A percentile compares a stretch with the other conserved stretches of the same genome.
Conservation (phyloP, 2,888 invertebrate genomes). For the Drosophila mayaguana region DNA sequence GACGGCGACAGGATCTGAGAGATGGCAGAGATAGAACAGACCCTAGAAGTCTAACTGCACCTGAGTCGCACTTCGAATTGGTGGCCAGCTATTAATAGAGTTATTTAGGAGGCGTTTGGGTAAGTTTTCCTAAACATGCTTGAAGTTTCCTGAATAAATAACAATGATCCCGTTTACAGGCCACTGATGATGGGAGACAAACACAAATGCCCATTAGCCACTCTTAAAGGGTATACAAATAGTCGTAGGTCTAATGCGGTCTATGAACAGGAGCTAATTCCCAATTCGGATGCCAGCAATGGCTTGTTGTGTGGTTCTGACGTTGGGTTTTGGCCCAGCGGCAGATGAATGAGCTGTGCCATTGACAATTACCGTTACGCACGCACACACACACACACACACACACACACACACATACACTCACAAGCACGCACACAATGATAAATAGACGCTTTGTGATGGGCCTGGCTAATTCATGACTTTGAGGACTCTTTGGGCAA, state of each 20-base stretch:
- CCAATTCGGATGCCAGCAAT: slow-evolving; percentile 35
- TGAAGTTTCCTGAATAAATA: background rate
- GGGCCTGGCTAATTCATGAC: slow-evolving; percentile 72
- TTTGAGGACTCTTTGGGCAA: slow-evolving; percentile 63
- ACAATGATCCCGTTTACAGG: background rate
- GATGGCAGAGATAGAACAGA: slow-evolving; percentile 40
- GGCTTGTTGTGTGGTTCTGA: slow-evolving; percentile 28
- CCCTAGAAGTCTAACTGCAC: too few species aligned
- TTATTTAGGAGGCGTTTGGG: background rate
- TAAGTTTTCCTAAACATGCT: background rate
- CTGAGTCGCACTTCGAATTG: background rate
- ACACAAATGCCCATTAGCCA: background rate
- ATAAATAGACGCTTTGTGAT: slow-evolving; percentile 56
- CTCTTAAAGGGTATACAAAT: slow-evolving; percentile 3
- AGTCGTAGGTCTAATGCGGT: slow-evolving; percentile 25
- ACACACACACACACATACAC: background rate
- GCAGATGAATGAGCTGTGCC: slow-evolving; percentile 26
- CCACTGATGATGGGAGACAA: background rate
- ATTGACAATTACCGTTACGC: slow-evolving; percentile 68
- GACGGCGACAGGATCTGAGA: slow-evolving; percentile 32
- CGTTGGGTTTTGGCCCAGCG: slow-evolving; percentile 14
- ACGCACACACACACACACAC: slow-evolving; percentile 18
- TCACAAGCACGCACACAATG: background rate
- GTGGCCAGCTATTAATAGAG: slow-evolving; percentile 1
- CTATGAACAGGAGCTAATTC: slow-evolving; percentile 53